Conservation (phyloP, 2,888 invertebrate species). For the Acronicta psi region DNA sequence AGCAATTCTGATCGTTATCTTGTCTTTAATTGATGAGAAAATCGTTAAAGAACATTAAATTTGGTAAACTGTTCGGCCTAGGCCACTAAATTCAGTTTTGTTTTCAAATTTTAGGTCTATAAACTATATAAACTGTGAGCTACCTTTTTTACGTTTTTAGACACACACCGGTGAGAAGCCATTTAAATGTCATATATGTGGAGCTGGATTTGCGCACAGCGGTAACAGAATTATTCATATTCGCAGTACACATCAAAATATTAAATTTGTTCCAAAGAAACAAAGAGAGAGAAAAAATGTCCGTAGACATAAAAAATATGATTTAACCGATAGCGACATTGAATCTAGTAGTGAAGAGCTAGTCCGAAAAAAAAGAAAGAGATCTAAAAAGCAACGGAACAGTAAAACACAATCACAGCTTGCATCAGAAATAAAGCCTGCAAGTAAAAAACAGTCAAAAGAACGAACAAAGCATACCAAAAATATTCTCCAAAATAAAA, state of each 20-base stretch:
- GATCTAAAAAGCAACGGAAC: not conserved
- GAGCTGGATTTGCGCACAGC: slow-evolving; percentile 34
- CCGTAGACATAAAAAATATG: not conserved
- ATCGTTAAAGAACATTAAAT: too few relatives aligned
- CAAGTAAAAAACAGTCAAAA: not conserved
- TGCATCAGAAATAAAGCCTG: not conserved
- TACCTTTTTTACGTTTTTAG: slow-evolving; percentile 10
- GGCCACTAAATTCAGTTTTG: too few relatives aligned
- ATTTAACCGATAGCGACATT: slow-evolving; percentile 2
- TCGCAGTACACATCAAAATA: slow-evolving; percentile 33
- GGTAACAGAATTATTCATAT: slow-evolving; percentile 38
- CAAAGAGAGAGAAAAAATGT: not conserved
- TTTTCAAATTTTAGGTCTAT: too few relatives aligned
- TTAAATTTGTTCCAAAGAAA: slow-evolving; percentile 11
- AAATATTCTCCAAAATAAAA: not conserved
- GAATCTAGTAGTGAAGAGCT: not conserved
- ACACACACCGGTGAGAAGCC: slow-evolving; percentile 37
- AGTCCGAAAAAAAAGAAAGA: not conserved
- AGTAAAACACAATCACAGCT: not conserved
- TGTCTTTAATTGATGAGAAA: too few relatives aligned
- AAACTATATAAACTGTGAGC: too few relatives aligned
- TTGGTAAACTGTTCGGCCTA: too few relatives aligned
- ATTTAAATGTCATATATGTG: slow-evolving; percentile 40
- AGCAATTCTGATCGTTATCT: too few relatives aligned
- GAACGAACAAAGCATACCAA: not conserved